Percentiles rank a stretch among this genome's conserved stretches.
These are phyloP conservation scores for Helarctos malayanus DNA, from an alignment of 2,797 vertebrate species.

Conservation along the genomic window DNA sequence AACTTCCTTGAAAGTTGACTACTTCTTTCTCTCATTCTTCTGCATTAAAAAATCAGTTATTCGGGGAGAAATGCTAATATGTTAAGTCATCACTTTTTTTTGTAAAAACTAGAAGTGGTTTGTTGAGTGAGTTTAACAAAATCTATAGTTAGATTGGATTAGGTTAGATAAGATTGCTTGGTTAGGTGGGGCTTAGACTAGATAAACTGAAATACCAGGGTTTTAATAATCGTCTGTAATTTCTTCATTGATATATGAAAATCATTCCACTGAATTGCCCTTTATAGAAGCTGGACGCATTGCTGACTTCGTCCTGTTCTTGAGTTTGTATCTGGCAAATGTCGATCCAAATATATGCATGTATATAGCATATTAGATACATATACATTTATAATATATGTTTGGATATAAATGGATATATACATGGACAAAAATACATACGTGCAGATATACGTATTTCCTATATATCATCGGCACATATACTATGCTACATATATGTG, in stretches of 20 bases:
- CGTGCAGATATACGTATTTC: background rate
- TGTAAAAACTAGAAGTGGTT: background rate
- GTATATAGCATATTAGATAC: background rate
- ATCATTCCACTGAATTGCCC: background rate
- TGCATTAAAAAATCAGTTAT: conserved; percentile 28
- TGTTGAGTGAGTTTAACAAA: conserved; percentile 47
- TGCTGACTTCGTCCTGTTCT: background rate
- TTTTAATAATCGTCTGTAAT: conserved; percentile 5
- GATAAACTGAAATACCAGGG: background rate
- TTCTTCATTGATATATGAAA: conserved; percentile 39
- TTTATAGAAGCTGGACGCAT: background rate
- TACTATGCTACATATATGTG: background rate
- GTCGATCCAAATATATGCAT: background rate
- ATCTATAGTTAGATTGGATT: background rate
- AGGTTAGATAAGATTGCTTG: background rate
- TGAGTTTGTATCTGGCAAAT: background rate
- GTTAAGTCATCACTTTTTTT: background rate
- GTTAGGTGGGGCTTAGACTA: background rate
- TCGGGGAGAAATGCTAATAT: background rate
- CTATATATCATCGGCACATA: background rate
- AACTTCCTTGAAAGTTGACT: background rate
- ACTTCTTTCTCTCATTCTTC: background rate
- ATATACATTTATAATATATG: background rate
- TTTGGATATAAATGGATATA: background rate
- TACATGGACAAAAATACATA: background rate